Evolutionary conservation across 2,113 vertebrate genomes (phyloP), one percentile per base, ranked within the genome.

Genomic region (Forbesichthys agassizii): DNA sequence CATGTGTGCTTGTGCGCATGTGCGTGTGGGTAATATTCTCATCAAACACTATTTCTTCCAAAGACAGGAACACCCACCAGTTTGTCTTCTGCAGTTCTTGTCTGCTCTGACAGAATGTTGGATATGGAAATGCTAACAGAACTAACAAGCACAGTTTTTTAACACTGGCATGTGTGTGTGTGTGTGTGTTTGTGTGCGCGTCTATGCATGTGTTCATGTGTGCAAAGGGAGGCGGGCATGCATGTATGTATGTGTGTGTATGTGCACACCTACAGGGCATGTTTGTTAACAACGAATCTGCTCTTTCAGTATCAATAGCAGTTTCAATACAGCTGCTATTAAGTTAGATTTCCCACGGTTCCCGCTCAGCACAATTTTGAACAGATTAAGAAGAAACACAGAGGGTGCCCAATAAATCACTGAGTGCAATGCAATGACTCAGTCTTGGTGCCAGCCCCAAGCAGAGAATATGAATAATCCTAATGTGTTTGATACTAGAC

Each of bases 71-170:
- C 65, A 77, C 82, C 81, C 75, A 75, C 68, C 67, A 75, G 84
- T 83, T 87, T 83, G 82, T 78, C 70, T 83, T 79, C 10, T 60
- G 85, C 87, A 82, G 69, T 86, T 75, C 84, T 78, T 84, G 79
- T 86, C 82, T 84, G 81, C 78, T 87, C 77, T 86, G 86, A 85
- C 89, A 91, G 85, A 88, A 88, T 89, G 82, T 78, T 86, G 82
- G 79, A 76, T 66, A 83, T 81, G 77, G 69, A 78, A 85, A 83
- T 80, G 75, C 80, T 75, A 82, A 82, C 85, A 86, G 70, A 84
- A 70, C 86, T 88, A 89, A 88, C 82, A 83, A 88, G 85, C 82
- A 66, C 77, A 69, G 78, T 83, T 74, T 65, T 81, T 74, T 36
- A 70, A 54, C 48, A 14, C n/a, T 5, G 10, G 27, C n/a, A 3